Evolutionary conservation across 1,140 invertebrate species (phyloP), one percentile per base, ranked within the genome.

Genomic region (Trichonephila clavipes): DNA sequence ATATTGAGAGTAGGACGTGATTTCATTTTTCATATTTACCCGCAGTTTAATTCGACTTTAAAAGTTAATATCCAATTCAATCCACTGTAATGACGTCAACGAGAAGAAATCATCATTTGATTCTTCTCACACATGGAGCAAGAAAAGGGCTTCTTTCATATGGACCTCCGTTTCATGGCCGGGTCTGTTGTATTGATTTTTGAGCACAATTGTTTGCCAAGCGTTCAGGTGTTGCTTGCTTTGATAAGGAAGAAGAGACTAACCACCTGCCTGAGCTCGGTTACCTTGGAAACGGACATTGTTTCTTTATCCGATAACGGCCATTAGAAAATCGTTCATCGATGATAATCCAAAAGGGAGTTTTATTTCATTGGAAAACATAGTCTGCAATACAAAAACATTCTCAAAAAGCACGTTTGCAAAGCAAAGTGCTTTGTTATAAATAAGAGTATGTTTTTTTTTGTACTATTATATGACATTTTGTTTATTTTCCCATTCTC

Each of bases 201-300:
- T 92, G 58, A 64, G 81, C 28, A 85, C 82, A 92, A 85, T 92
- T 82, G 81, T 86, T 86, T 92, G 72, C 82, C 62, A 66, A 69
- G 61, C 51, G n/a, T 91, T 86, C 90, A 92, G 82, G 90, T 92
- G 90, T 92, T 92, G 90, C 90, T 86, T 92, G 82, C 90, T 92
- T 92, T 92, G 82, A 92, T 86, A 82, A 86, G 82, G 90, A 91
- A 91, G 89, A 83, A 59, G 72, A 72, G 82, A 44, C n/a, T 86
- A 86, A 92, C 90, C 90, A 92, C 90, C 90, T 92, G 90, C 82
- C 21, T 92, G 82, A 86, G n/a, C 61, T 34, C 83, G 51, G 90
- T 91, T 91, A 77, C 90, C 28, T 83, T 91, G 69, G 40, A 19
- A 64, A 90, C 69, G 66, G 21, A 91, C 77, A 72, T 83, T 91